Evolutionary conservation across 2,797 vertebrate species (phyloP).

Genomic region (Acipenser oxyrinchus): DNA sequence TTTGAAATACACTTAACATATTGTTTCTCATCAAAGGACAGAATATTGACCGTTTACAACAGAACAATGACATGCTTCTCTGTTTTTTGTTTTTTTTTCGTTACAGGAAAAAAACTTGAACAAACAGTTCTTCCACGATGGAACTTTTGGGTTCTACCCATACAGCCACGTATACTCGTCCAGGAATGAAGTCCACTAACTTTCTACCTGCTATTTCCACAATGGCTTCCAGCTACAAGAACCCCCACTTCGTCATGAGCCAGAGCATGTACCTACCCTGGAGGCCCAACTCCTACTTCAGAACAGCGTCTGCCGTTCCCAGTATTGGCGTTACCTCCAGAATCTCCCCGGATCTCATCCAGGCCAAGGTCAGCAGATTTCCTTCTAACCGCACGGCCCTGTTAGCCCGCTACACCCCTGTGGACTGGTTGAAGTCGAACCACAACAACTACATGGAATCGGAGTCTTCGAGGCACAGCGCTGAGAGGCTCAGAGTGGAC

Average conservation of each 20-base stretch:
- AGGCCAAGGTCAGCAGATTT: slow-evolving; percentile 63
- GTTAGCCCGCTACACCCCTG: slow-evolving; percentile 69
- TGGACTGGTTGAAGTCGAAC: slow-evolving; percentile 85
- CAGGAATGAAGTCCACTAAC: slow-evolving; percentile 55
- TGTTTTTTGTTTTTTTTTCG: neutral
- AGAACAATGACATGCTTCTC: neutral
- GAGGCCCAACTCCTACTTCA: slow-evolving; percentile 71
- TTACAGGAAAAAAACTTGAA: neutral
- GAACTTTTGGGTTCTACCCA: slow-evolving; percentile 72
- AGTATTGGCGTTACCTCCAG: neutral
- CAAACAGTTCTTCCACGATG: slow-evolving; percentile 44
- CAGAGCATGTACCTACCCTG: slow-evolving; percentile 65
- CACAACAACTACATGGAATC: slow-evolving; percentile 77
- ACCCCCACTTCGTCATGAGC: slow-evolving; percentile 50
- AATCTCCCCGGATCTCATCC: slow-evolving; percentile 48
- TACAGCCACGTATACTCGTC: slow-evolving; percentile 62
- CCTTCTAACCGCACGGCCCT: slow-evolving; percentile 68
- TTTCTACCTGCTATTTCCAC: slow-evolving; percentile 79
- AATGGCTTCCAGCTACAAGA: slow-evolving; percentile 70
- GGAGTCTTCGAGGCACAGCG: slow-evolving; percentile 65
- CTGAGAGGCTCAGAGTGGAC: slow-evolving; percentile 74
- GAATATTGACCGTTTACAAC: too few species aligned
- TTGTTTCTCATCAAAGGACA: too few species aligned
- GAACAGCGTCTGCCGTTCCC: slow-evolving; percentile 46
- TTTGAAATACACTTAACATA: too few species aligned